Evolutionary conservation across 64 coral and sea anemone genomes (phyloP), one percentile per base, ranked within the genome.

Genomic region (Pocillopora verrucosa): DNA sequence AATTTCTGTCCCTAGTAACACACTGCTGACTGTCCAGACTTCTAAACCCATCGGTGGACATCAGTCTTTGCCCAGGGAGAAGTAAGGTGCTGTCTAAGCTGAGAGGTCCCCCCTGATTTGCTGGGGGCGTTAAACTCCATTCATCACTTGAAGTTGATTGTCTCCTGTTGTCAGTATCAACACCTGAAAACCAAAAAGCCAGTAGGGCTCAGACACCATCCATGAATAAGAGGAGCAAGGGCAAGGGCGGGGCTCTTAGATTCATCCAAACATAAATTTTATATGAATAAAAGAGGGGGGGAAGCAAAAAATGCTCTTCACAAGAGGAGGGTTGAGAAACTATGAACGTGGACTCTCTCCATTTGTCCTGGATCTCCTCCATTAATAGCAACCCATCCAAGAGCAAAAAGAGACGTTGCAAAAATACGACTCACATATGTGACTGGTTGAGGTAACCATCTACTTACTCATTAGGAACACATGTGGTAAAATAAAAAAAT

Each of bases 21-120:
- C 24, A 70, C 36, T 70, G 34, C 37, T 56, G 63, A 35, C 82
- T 83, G 34, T 51, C 34, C 34, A 81, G 78, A 81, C 78, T 51
- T 7, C 41, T 83, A 34, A 67, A 20, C 14, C 80, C 62, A 41
- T 38, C 80, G 12, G 80, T 67, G 6, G 60, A 67, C 63, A 58
- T 10, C 25, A 11, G 1, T 69, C 63, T 15, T 20, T 84, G 82
- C 56, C 34, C 82, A 72, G 37, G 64, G 17, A 84, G 11, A 19
- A 38, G 19, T 70, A 72, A 5, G 65, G 61, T 25, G 37, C 30
- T 16, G 37, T 38, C 58, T 64, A 61, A 74, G 87, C 60, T 36
- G 60, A 58, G 70, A 9, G 37, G 5, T 56, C 26, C 82, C 13
- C 2, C 4, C 61, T 58, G 78, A 80, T 34, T 60, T 34, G 22